Evolutionary conservation across 2,113 vertebrate genomes (phyloP).

Genomic region (Petaurus breviceps): DNA sequence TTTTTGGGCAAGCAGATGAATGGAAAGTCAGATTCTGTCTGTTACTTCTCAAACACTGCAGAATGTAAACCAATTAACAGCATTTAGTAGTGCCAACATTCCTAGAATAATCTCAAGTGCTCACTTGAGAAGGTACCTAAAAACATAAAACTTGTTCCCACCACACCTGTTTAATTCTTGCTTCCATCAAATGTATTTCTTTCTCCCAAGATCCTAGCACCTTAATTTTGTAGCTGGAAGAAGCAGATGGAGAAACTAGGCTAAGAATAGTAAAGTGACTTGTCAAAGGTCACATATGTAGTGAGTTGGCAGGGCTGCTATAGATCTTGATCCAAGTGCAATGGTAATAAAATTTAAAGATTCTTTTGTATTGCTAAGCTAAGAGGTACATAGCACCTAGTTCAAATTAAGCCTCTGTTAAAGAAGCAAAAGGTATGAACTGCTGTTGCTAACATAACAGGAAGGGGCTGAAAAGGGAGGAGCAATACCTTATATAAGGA

Average conservation of each 20-base stretch:
- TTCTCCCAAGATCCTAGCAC: neutral
- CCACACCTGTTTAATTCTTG: neutral
- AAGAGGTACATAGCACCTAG: too few relatives aligned
- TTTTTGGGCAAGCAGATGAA: conserved; percentile 17
- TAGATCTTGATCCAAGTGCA: neutral
- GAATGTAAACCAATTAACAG: neutral
- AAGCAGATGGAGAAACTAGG: neutral
- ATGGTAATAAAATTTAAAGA: too few relatives aligned
- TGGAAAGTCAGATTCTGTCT: neutral
- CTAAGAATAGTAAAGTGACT: neutral
- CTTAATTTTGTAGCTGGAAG: neutral
- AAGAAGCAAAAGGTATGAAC: too few relatives aligned
- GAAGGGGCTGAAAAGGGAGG: too few relatives aligned
- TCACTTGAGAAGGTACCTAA: neutral
- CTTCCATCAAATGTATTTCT: neutral
- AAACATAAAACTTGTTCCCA: conserved; percentile 15
- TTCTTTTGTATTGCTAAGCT: too few relatives aligned
- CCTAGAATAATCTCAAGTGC: neutral
- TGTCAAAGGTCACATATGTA: neutral
- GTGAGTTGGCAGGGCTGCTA: neutral
- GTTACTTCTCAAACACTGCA: neutral
- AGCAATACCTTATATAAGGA: too few relatives aligned
- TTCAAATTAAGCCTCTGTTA: too few relatives aligned
- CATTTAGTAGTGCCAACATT: neutral
- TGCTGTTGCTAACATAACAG: too few relatives aligned